Evolutionary conservation across 1,140 invertebrate species (phyloP).

Genomic region (Heliconius eleuchia): DNA sequence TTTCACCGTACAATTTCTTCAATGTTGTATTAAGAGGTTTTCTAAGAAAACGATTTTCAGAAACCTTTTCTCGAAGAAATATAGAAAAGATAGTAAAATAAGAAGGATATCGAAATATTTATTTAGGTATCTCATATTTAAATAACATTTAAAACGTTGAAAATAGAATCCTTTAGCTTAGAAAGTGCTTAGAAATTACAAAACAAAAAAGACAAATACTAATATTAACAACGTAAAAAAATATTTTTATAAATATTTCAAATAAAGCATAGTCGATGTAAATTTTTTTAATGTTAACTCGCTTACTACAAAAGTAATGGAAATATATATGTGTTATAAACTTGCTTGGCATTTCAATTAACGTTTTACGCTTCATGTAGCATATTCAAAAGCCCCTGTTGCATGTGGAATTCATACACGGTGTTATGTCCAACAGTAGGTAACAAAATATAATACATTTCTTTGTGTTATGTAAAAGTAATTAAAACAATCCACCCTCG

Average conservation of each 20-base stretch:
- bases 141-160: not conserved
- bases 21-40: not conserved
- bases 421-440: not conserved
- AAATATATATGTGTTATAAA: constrained; percentile 4
- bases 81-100: not conserved
- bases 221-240: not conserved
- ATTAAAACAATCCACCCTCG: too few relatives aligned
- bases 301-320: not conserved
- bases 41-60: not conserved
- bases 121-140: not conserved
- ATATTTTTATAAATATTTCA: not conserved
- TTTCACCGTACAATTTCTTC: not conserved
- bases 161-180: too few relatives aligned
- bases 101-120: not conserved
- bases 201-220: not conserved
- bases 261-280: not conserved
- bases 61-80: not conserved
- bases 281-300: not conserved
- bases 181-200: not conserved
- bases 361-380: not conserved
- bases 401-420: not conserved
- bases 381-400: constrained; percentile 21
- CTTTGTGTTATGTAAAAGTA: not conserved
- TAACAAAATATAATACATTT: not conserved
- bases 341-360: constrained; percentile 19